Evolutionary conservation across 2,888 invertebrate species (phyloP), one percentile per base, ranked within the genome.

Genomic region (Drosophila mulleri): DNA sequence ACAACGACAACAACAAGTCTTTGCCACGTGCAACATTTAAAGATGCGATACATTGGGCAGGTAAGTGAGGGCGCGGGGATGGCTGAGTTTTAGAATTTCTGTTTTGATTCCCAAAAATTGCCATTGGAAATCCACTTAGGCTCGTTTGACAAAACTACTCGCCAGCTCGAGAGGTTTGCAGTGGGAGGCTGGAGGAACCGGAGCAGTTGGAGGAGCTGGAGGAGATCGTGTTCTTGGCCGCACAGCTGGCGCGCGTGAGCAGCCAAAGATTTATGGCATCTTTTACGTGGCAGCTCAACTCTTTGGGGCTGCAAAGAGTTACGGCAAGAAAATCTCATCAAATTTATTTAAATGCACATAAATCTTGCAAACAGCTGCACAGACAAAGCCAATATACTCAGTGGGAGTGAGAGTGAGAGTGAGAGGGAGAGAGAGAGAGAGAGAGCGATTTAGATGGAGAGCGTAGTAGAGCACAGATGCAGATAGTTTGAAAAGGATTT

Each of bases 281-380:
- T 87, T 87, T 89, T 84, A 87, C 72, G 75, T 76, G 72, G 75
- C 82, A 84, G 79, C 73, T 78, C 72, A 82, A 78, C 79, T 75
- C 78, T 67, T 79, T 63, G 54, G 57, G 65, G 57, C 47, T n/a
- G 29, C 44, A 41, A 73, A 69, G 78, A 81, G 78, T 81, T 75
- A 78, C 78, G 78, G 67, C 68, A 72, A 66, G 65, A 75, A 83
- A 83, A 85, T 85, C 83, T 83, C 84, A 85, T 85, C 84, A 85
- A 88, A 88, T 85, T 88, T 85, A 86, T 85, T 85, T 86, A 86
- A 88, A 88, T 81, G 87, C 86, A 81, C 84, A 85, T 85, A 85
- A 85, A 85, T 85, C 84, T 85, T 72, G 75, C 70, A 57, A 67
- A 58, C 77, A 73, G 78, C 78, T 78, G 78, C 76, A 66, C 59